Evolutionary conservation across 2,113 vertebrate species (phyloP).

Genomic region (Natator depressus): DNA sequence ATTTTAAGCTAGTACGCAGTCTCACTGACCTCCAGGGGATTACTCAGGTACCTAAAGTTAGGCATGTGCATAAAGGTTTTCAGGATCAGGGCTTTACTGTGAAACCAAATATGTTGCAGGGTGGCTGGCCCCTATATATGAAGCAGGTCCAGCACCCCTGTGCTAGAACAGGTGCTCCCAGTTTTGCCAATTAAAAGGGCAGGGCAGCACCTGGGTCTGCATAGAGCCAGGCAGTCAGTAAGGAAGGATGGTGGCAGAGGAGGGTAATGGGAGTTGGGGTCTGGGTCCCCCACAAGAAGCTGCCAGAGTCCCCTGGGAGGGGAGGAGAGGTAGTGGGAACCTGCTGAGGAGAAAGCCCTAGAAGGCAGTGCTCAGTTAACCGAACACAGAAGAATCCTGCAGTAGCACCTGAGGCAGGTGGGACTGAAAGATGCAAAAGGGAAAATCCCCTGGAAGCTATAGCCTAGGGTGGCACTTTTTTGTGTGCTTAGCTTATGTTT

Average conservation of each 20-base stretch:
- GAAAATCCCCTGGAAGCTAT: neutral
- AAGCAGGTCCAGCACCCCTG: neutral
- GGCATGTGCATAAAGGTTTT: neutral
- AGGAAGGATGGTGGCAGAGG: neutral
- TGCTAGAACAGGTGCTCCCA: neutral
- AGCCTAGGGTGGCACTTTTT: neutral
- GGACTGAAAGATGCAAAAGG: neutral
- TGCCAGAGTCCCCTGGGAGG: neutral
- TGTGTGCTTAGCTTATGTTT: too few relatives aligned
- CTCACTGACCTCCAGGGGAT: neutral
- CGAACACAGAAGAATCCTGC: neutral
- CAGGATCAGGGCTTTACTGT: neutral
- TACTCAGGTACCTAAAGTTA: rapidly evolving
- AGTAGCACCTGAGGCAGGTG: neutral
- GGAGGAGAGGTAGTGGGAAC: neutral
- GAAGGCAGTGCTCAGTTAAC: neutral
- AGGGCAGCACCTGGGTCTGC: neutral
- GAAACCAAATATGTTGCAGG: neutral
- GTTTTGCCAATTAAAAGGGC: neutral
- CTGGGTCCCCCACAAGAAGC: too few relatives aligned
- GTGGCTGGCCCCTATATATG: neutral
- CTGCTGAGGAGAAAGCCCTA: neutral
- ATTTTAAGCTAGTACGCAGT: neutral
- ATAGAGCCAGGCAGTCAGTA: neutral
- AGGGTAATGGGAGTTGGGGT: neutral